phyloP scores from a whole-genome alignment of 2,797 vertebrate species.

The Semotilus atromaculatus region DNA sequence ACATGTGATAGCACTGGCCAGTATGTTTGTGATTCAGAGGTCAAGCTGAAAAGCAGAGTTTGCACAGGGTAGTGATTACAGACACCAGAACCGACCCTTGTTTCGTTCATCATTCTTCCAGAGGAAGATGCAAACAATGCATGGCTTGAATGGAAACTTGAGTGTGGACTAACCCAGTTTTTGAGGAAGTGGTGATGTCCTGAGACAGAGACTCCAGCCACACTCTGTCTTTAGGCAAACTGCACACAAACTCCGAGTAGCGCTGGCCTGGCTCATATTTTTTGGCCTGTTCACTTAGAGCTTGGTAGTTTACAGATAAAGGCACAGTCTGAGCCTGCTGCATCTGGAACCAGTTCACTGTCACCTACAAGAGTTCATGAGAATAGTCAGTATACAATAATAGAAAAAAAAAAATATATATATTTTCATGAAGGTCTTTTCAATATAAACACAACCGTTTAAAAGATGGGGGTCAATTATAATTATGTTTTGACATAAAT shows the following conservation, averaged over 20 bases:
- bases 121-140: constrained; percentile 49
- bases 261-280: constrained; percentile 86
- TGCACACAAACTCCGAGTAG: constrained; percentile 84
- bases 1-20: constrained; percentile 43
- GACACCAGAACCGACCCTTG: neutral
- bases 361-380: constrained; percentile 72
- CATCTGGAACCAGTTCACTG: constrained; percentile 88
- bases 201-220: constrained; percentile 59
- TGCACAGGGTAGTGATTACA: constrained; percentile 17
- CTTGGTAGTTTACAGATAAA: constrained; percentile 80
- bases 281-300: constrained; percentile 84
- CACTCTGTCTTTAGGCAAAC: constrained; percentile 77
- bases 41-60: constrained; percentile 19
- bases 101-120: constrained; percentile 38
- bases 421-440: neutral
- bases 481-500: neutral
- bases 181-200: constrained; percentile 53
- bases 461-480: neutral
- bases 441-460: neutral
- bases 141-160: constrained; percentile 2
- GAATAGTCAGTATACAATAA: neutral
- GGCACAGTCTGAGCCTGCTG: constrained; percentile 81
- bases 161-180: constrained; percentile 49
- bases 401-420: neutral
- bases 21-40: constrained; percentile 43